Evolutionary conservation across 2,888 invertebrate species (phyloP), one percentile per base, ranked within the genome.

Genomic region (Folsomia manolachei): DNA sequence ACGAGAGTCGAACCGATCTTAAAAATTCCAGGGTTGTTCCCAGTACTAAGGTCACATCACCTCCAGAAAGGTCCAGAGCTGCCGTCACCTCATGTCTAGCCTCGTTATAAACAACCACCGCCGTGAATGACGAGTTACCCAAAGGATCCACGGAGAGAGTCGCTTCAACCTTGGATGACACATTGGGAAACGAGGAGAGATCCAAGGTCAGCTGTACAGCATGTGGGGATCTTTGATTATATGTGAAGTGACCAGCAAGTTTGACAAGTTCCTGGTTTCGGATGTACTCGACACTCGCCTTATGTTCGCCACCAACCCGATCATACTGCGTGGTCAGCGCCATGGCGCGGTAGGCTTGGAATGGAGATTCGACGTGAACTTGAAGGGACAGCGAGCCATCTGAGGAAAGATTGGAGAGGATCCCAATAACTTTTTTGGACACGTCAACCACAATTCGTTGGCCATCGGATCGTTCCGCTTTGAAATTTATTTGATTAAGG

Each of bases 61-160:
- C 67, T 18, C 23, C 60, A 1, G 72, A 74, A 1, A 72, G 18
- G 63, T 77, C 72, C 19, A 74, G 71, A 21, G 73, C 26, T 1
- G 72, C 76, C 9, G 78, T 75, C 63, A 77, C 67, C 62, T 70
- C 72, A 53, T 80, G 77, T 9, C 74, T 67, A 27, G 71, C 68
- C 1, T 75, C 74, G 39, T 78, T 75, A 1, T 71, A 72, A 23
- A 72, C 76, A 1, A 75, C 73, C 52, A 75, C 68, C 21, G 74
- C 71, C 2, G 71, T 61, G 24, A 78, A 19, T 0, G 74, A 73
- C 21, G 72, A 75, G 68, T 70, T 74, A 19, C 75, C 73, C 19
- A 23, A 66, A 9, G 69, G 62, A 51, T 75, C 75, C 9, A 75
- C 65, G 9, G 67, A 14, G 2, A 79, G 65, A 19, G 70, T 67